Conservation (phyloP, 64 coral and sea anemone species). For the Montipora efflorescens region DNA sequence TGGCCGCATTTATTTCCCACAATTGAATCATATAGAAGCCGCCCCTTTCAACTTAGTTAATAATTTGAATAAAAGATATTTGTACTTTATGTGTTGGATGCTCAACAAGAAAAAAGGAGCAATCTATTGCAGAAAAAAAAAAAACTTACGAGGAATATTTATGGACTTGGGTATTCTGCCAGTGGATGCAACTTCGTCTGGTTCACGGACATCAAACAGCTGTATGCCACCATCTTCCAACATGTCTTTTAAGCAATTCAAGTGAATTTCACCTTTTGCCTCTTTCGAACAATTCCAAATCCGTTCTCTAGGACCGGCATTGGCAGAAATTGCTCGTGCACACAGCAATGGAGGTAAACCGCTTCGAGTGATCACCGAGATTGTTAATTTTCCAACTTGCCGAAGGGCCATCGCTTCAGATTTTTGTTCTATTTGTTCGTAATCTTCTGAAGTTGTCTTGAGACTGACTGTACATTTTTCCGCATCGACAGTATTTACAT, state of each 20-base stretch:
- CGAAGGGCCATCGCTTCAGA: slow-evolving; percentile 12
- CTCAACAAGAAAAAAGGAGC: too few species aligned
- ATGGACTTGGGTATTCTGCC: slow-evolving; percentile 78
- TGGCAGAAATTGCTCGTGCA: background rate
- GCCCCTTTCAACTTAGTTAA: too few species aligned
- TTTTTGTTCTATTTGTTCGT: background rate
- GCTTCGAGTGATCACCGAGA: background rate
- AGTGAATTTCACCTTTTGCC: background rate
- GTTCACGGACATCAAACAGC: slow-evolving; percentile 90
- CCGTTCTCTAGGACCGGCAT: slow-evolving; percentile 24
- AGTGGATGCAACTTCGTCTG: slow-evolving; percentile 70
- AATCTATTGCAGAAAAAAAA: too few species aligned
- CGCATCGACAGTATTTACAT: background rate
- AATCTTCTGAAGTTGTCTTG: background rate
- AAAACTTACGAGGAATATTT: slow-evolving; percentile 90
- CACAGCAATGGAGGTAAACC: background rate
- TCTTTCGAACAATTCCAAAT: slow-evolving; percentile 39
- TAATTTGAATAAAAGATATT: too few species aligned
- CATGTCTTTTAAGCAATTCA: slow-evolving; percentile 73
- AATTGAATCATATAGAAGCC: too few species aligned
- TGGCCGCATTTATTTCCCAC: too few species aligned
- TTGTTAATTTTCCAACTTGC: slow-evolving; percentile 26
- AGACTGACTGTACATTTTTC: background rate
- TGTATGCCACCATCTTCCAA: slow-evolving; percentile 62
- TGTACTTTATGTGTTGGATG: too few species aligned